Evolutionary conservation across 37 sponge, comb jelly and placozoan genomes (phyloP).

Genomic region (Lycopodina hypogea): DNA sequence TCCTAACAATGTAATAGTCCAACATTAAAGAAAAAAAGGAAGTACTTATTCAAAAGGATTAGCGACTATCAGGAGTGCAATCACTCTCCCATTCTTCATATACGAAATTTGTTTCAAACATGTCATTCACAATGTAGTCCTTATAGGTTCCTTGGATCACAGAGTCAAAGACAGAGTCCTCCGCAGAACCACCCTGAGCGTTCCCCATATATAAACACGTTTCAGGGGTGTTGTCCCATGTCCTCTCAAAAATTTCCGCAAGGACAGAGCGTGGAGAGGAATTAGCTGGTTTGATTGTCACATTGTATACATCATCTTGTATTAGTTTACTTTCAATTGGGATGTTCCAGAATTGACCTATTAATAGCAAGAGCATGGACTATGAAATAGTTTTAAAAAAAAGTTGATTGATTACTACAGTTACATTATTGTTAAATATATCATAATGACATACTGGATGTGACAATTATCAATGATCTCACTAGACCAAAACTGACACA

Average conservation of each 20-base stretch:
- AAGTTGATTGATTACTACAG: too few species aligned
- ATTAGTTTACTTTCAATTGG: constrained; percentile 18
- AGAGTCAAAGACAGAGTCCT: constrained; percentile 31
- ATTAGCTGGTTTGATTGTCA: constrained; percentile 38
- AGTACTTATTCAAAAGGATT: background rate
- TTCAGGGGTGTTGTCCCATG: constrained; percentile 56
- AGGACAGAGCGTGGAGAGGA: constrained; percentile 32
- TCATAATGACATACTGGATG: too few species aligned
- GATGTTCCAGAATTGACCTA: constrained; percentile 87
- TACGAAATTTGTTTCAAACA: constrained; percentile 25
- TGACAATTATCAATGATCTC: too few species aligned
- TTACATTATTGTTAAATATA: too few species aligned
- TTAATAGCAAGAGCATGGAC: background rate
- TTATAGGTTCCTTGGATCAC: constrained; percentile 60
- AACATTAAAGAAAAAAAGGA: background rate
- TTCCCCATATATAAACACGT: constrained; percentile 67
- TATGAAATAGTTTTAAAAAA: background rate
- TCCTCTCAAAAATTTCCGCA: constrained; percentile 25
- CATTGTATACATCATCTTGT: background rate
- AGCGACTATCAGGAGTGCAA: background rate
- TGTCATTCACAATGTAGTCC: constrained; percentile 27
- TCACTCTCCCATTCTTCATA: constrained; percentile 14
- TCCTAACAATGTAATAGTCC: background rate
- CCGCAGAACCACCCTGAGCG: constrained; percentile 57
- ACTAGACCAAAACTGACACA: too few species aligned